Percentiles rank a stretch among this genome's conserved stretches.
Evolutionary conservation across 1,140 invertebrate genomes (phyloP).

Genomic region (Uloborus diversus): DNA sequence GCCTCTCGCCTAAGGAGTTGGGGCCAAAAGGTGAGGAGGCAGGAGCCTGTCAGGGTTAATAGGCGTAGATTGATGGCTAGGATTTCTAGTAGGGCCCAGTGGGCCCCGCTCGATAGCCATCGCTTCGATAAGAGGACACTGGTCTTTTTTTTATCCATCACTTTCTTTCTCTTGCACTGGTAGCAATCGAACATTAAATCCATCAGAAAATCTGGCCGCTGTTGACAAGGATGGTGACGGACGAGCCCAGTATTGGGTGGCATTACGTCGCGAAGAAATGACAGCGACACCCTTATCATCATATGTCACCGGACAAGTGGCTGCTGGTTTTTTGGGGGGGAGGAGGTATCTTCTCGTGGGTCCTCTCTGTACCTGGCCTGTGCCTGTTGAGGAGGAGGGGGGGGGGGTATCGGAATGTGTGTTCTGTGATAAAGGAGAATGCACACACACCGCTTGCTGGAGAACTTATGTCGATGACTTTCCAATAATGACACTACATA

Average conservation of each 20-base stretch:
- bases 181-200: conserved; percentile 57
- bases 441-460: neutral
- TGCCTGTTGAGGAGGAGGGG: neutral
- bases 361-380: neutral
- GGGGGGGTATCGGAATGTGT: neutral
- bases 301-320: conserved; percentile 50
- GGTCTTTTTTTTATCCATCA: conserved; percentile 5
- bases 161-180: conserved; percentile 29
- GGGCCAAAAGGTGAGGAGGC: conserved; percentile 54
- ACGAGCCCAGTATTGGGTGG: conserved; percentile 54
- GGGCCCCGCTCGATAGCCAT: conserved; percentile 45
- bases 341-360: neutral
- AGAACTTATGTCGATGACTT: conserved; percentile 8
- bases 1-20: conserved; percentile 27
- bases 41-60: conserved; percentile 55
- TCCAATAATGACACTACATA: conserved; percentile 52
- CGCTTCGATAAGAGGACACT: conserved; percentile 45
- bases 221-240: conserved; percentile 54
- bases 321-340: neutral
- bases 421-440: conserved; percentile 24
- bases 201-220: conserved; percentile 54
- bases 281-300: conserved; percentile 54
- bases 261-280: conserved; percentile 44
- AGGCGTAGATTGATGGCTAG: conserved; percentile 55
- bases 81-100: conserved; percentile 29